Percentiles rank a stretch among this genome's conserved stretches.
Evolutionary conservation across 2,888 invertebrate genomes (phyloP).

Genomic region (Dryadula phaetusa): DNA sequence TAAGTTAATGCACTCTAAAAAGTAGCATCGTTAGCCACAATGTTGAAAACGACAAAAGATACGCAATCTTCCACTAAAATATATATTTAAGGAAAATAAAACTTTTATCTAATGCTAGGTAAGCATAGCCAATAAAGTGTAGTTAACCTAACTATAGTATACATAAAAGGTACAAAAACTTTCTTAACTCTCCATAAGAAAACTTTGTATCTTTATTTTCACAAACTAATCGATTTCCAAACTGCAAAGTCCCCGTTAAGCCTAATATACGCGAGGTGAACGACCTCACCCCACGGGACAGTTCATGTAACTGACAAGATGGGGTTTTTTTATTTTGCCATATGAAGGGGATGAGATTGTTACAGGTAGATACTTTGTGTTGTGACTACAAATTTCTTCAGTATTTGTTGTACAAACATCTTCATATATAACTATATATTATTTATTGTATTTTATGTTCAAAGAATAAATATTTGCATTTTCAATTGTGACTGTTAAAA

Average conservation of each 20-base stretch:
- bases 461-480: no score
- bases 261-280: conserved; percentile 60
- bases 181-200: background rate
- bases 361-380: conserved; percentile 44
- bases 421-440: background rate
- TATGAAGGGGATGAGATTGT: conserved; percentile 54
- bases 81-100: background rate
- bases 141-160: conserved; percentile 8
- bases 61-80: background rate
- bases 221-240: conserved; percentile 7
- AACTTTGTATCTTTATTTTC: conserved; percentile 19
- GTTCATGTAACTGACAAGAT: conserved; percentile 81
- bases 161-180: conserved; percentile 16
- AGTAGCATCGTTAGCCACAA: background rate
- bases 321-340: conserved; percentile 74
- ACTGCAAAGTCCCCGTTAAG: conserved; percentile 29
- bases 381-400: conserved; percentile 21
- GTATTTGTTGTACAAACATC: background rate
- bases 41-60: background rate
- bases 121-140: background rate
- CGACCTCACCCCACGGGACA: conserved; percentile 74
- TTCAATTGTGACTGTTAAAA: no score
- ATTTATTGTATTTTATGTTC: no score
- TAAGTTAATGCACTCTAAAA: background rate
- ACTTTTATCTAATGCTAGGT: background rate